Evolutionary conservation across 2,797 vertebrate species (phyloP), one percentile per base, ranked within the genome.

Genomic region (Sphaeramia orbicularis): DNA sequence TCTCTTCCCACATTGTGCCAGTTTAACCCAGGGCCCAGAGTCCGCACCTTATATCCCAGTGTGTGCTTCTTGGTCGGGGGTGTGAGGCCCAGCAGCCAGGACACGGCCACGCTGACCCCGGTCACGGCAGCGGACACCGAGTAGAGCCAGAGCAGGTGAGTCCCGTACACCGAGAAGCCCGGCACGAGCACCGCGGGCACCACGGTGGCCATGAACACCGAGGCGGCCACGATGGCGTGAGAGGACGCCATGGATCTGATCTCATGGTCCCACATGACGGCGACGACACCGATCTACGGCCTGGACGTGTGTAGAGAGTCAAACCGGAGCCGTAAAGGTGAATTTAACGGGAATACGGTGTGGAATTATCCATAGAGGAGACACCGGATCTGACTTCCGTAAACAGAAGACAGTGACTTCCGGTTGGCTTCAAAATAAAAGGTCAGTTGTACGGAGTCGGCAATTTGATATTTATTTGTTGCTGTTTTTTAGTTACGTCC

Each of bases 71-170:
- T 98, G 74, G 92, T 86, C 44, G 95, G 89, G 63, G 91, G 82
- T 69, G 93, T 94, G 65, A 96, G 81, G 24, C 94, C 96, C 35
- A 98, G 87, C 52, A 95, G 82, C 89, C 96, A 94, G 90, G 95
- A 96, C 45, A 96, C 90, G 43, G 90, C 40, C 18, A 96, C 56
- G 66, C 92, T 97, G 80, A 95, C 82, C 12, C 86, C 40, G 15
- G 92, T 86, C 50, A 98, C 95, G 11, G 78, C 91, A 0, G 67
- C 82, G 62, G 95, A 96, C 83, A 96, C 96, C 21, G 93, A 70
- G 76, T 95, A 96, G 32, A 98, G 71, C 97, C 98, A 99, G 0
- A 89, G 49, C 73, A 97, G 87, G 86, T 99, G 98, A 0, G 95
- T 94, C 9, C 94, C 92, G 81, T 96, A 90, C 32, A 99, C 81